Percentiles rank a stretch among this genome's conserved stretches.
Conservation (phyloP, 1,140 invertebrate genomes). For the Eumeta japonica region DNA sequence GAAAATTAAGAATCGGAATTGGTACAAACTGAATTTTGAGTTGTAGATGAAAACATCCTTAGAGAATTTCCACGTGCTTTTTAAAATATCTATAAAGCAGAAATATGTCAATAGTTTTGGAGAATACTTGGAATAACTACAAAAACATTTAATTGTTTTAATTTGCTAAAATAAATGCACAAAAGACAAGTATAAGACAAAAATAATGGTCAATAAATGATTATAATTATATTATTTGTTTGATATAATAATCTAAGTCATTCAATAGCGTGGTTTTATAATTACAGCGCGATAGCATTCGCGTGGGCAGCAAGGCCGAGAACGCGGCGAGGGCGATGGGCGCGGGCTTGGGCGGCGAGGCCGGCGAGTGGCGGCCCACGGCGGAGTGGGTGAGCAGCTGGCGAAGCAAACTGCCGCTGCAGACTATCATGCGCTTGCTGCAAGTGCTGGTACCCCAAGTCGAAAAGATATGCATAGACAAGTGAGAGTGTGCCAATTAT, state of each 20-base stretch:
- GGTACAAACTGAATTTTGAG: no score
- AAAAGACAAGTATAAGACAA: background rate
- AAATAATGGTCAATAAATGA: background rate
- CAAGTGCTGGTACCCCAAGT: conserved; percentile 99
- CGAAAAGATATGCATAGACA: conserved; percentile 99
- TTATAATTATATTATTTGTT: background rate
- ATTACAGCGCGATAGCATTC: no score
- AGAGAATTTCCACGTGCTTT: no score
- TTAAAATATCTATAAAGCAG: no score
- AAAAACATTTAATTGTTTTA: no score
- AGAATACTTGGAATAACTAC: no score
- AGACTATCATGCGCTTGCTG: conserved; percentile 97
- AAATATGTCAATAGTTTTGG: no score
- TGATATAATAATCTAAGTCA: background rate
- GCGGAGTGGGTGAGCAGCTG: conserved; percentile 94
- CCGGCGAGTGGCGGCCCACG: conserved; percentile 75
- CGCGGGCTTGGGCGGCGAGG: conserved; percentile 9
- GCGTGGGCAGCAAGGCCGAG: background rate
- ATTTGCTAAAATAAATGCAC: background rate
- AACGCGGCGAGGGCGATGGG: background rate
- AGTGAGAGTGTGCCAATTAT: conserved; percentile 65
- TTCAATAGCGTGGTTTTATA: no score
- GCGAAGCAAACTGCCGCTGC: conserved; percentile 95
- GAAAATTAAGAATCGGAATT: no score
- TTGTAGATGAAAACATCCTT: no score